Evolutionary conservation across 2,888 invertebrate species (phyloP).

Genomic region (Andricus curvator): DNA sequence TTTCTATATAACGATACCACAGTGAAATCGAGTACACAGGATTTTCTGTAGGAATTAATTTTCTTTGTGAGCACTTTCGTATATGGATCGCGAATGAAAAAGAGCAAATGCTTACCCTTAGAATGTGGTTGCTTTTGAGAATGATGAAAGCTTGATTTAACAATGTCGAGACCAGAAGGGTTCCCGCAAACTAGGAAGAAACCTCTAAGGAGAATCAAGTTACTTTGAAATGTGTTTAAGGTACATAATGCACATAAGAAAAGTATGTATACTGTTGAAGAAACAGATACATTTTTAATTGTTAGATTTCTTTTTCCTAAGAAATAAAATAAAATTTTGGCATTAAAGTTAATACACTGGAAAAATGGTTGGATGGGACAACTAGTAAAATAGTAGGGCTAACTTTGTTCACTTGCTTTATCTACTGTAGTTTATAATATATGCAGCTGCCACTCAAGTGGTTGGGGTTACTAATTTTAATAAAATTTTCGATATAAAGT

Average conservation of each 20-base stretch:
- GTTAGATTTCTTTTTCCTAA: background rate
- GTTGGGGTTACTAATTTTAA: no score
- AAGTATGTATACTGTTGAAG: background rate
- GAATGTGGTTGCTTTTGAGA: conserved; percentile 62
- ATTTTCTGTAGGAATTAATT: conserved; percentile 31
- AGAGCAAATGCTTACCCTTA: conserved; percentile 18
- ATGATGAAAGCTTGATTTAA: conserved; percentile 61
- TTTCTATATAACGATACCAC: background rate
- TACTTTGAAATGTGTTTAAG: background rate
- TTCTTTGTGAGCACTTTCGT: conserved; percentile 31
- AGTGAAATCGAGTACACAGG: background rate
- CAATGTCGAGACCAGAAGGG: conserved; percentile 5
- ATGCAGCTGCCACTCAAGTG: no score
- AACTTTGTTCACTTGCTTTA: no score
- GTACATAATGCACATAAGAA: background rate
- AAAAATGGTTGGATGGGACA: no score
- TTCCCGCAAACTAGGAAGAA: background rate
- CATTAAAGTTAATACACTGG: no score
- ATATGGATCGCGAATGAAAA: conserved; percentile 15
- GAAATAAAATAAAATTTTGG: background rate
- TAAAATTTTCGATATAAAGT: no score
- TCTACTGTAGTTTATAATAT: no score
- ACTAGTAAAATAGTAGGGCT: no score
- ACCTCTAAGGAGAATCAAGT: background rate
- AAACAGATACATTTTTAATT: background rate